Evolutionary conservation across 2,888 invertebrate species (phyloP).

Genomic region (Chrysina gloriosa): DNA sequence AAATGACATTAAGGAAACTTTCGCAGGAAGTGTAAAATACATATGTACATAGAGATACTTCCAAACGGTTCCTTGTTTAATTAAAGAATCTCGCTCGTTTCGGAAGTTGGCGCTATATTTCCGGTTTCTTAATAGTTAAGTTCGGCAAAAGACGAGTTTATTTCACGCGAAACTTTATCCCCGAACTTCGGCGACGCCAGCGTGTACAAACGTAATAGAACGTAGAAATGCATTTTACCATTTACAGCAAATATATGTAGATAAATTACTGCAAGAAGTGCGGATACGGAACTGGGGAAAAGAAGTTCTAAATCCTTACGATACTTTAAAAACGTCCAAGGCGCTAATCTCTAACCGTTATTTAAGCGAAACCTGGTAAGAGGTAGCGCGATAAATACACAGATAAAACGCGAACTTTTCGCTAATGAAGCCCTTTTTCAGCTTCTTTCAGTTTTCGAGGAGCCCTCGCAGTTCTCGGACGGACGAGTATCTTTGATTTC

Average conservation of each 20-base stretch:
- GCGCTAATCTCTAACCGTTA: no score
- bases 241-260: no score
- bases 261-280: no score
- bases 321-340: no score
- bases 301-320: no score
- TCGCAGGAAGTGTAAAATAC: background rate
- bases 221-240: background rate
- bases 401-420: background rate
- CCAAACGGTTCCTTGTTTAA: background rate
- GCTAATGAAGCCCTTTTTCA: background rate
- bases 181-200: background rate
- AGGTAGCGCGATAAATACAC: background rate
- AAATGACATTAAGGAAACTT: background rate
- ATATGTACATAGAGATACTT: background rate
- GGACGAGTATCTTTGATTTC: background rate
- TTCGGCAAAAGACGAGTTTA: background rate
- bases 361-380: no score
- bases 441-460: background rate
- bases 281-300: no score
- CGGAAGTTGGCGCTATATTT: constrained; percentile 1
- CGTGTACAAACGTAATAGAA: background rate
- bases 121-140: background rate
- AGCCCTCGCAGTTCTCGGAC: background rate
- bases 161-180: constrained; percentile 11
- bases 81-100: constrained; percentile 1